Base-by-base conservation (phyloP, 2,888 invertebrate genomes). In the Limnephilus rhombicus region DNA sequence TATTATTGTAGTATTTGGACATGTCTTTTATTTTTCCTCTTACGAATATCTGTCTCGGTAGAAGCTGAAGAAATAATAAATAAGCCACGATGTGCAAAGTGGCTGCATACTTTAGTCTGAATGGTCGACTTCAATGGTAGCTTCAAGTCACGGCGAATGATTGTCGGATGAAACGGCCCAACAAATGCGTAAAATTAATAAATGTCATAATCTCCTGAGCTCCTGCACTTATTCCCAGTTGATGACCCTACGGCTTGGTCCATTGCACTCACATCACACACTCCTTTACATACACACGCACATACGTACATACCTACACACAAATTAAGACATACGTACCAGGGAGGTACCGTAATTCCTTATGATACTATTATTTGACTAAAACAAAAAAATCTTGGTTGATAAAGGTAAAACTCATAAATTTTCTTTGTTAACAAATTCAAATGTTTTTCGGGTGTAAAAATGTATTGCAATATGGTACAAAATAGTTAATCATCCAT, bases 201-300 rank as follows among this genome's bases (percentile, higher is more conserved):
- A 68, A 68, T 68, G 68, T 68, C 68, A 68, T 68, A 68, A 68
- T 68, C 68, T 68, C n/a, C 68, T 24, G 68, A 24, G 68, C 24
- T 68, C 68, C 68, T 68, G 68, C 68, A n/a, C 68, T 68, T 68
- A 68, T 68, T 68, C 68, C 68, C 68, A 68, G 68, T 68, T 68
- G 68, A 68, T 68, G 68, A 68, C 68, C 68, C 68, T 68, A 9
- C 68, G 2, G 68, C 68, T 68, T n/a, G 24, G 68, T 68, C 68
- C 68, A 68, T 68, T 68, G 68, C 68, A 68, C 68, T 68, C 68
- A 68, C 68, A 68, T 68, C 68, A 68, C 68, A 68, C 9, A 24
- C 68, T 68, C 24, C 24, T 68, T n/a, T 24, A 68, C 68, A 24
- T n/a, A 68, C 68, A 68, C 18, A 18, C 68, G 18, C 4, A 18